Percentiles rank a stretch among this genome's conserved stretches.
Conservation (phyloP, 2,797 vertebrate genomes). For the Antrozous pallidus region DNA sequence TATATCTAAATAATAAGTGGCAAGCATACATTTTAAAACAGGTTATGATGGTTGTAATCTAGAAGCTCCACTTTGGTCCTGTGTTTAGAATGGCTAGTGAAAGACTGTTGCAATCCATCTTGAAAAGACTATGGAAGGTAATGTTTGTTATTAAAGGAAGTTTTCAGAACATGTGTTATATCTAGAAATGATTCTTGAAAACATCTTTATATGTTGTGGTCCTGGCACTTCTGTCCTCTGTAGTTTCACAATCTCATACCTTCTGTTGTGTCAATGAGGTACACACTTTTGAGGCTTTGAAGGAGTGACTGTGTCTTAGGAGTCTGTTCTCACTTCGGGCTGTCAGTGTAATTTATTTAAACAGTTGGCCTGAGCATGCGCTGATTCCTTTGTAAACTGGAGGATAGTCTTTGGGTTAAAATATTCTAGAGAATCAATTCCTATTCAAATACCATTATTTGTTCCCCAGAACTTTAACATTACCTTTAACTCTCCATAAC, state of each 20-base stretch:
- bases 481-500: constrained; percentile 11
- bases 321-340: background rate
- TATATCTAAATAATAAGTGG: background rate
- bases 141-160: background rate
- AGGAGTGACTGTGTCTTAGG: background rate
- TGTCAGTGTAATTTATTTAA: constrained; percentile 20
- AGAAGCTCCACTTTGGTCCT: background rate
- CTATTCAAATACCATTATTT: constrained; percentile 45
- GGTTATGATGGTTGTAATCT: background rate
- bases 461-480: constrained; percentile 28
- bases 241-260: background rate
- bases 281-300: background rate
- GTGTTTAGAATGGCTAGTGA: background rate
- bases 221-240: background rate
- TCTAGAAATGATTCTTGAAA: constrained; percentile 18
- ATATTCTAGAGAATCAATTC: constrained; percentile 43
- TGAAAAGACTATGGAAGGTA: background rate
- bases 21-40: background rate
- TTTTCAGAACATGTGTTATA: constrained; percentile 11
- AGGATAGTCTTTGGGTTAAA: constrained; percentile 44
- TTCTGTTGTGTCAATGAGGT: background rate
- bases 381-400: background rate
- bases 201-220: background rate
- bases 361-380: background rate
- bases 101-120: background rate